These are phyloP conservation scores for Caenorhabditis sp. DNA, from an alignment of 2,888 invertebrate genomes.

Conservation along the genomic window DNA sequence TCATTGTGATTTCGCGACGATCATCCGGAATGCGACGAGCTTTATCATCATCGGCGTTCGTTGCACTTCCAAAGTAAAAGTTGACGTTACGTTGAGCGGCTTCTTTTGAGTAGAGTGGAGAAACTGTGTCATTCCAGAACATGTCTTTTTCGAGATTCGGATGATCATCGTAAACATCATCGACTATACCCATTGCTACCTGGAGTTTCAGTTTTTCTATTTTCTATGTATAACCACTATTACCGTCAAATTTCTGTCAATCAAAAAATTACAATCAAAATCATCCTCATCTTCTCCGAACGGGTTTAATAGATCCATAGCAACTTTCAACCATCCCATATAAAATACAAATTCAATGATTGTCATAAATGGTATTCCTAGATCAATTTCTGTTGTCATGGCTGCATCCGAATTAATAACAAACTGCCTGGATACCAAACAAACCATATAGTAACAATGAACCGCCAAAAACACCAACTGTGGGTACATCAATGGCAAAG, in stretches of 20 bases:
- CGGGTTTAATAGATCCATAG: conserved; percentile 52
- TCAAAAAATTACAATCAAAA: conserved; percentile 50
- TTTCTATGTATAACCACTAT: too few species aligned
- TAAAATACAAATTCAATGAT: conserved; percentile 48
- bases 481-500: conserved; percentile 61
- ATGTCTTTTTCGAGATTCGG: conserved; percentile 45
- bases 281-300: conserved; percentile 55
- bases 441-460: conserved; percentile 62
- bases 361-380: conserved; percentile 50
- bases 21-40: conserved; percentile 36
- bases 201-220: too few species aligned
- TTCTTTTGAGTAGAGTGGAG: conserved; percentile 45
- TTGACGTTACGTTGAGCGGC: conserved; percentile 46
- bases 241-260: conserved; percentile 47
- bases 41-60: conserved; percentile 25
- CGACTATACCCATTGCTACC: conserved; percentile 40
- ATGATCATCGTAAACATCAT: conserved; percentile 43
- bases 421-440: conserved; percentile 57
- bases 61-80: conserved; percentile 51
- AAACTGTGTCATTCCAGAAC: conserved; percentile 52
- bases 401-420: conserved; percentile 36
- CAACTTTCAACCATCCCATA: conserved; percentile 53
- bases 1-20: conserved; percentile 42
- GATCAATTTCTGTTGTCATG: conserved; percentile 46
- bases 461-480: conserved; percentile 63